Conservation (phyloP, 2,888 invertebrate genomes). For the Calephelis perditalis region DNA sequence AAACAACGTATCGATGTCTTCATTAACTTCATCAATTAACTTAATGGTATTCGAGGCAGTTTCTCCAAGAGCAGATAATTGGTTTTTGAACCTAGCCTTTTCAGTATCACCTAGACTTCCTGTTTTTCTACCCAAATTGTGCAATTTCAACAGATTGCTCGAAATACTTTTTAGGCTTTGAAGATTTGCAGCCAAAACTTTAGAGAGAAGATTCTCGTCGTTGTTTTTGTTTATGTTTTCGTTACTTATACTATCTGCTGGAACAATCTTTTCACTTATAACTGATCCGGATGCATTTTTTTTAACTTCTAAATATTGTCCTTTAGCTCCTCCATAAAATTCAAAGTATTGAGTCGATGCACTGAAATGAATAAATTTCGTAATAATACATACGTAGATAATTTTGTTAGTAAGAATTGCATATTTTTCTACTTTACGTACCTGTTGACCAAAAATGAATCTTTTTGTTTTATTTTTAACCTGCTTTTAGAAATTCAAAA, state of each 20-base stretch:
- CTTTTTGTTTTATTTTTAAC: too few species aligned
- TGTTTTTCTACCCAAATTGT: conserved; percentile 78
- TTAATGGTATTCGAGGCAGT: conserved; percentile 78
- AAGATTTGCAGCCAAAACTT: conserved; percentile 74
- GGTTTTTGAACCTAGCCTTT: conserved; percentile 75
- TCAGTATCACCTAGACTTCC: conserved; percentile 76
- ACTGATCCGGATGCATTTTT: conserved; percentile 72
- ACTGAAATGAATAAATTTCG: conserved; percentile 35
- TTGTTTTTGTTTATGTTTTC: conserved; percentile 58
- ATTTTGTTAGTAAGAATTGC: background rate
- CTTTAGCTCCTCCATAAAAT: conserved; percentile 85
- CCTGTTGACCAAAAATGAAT: background rate
- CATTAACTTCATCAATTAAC: conserved; percentile 72
- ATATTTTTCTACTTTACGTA: background rate
- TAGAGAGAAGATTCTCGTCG: conserved; percentile 58
- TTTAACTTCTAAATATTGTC: conserved; percentile 81
- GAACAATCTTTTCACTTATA: conserved; percentile 66
- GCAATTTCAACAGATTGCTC: conserved; percentile 76
- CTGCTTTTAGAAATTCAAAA: too few species aligned
- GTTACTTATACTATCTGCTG: conserved; percentile 61
- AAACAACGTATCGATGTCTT: conserved; percentile 67
- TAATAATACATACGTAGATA: background rate
- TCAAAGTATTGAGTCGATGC: conserved; percentile 69
- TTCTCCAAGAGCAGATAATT: conserved; percentile 74
- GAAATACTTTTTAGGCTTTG: conserved; percentile 78